Conservation (phyloP, 2,797 vertebrate genomes). For the Pristis pectinata region DNA sequence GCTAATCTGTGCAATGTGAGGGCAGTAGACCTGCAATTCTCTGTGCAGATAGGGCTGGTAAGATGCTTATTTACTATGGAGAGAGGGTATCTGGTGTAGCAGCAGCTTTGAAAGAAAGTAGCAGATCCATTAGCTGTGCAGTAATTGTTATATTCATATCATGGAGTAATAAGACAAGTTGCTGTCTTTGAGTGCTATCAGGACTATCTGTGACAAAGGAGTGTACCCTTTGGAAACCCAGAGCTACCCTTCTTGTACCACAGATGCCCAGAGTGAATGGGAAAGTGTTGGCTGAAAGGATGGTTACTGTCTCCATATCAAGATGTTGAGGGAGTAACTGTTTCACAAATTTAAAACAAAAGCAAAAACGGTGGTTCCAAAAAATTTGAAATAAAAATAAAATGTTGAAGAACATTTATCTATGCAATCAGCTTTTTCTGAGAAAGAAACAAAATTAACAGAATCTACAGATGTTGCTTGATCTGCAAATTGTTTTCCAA, state of each 20-base stretch:
- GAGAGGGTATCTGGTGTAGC: background rate
- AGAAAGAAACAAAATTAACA: background rate
- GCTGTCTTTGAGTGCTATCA: background rate
- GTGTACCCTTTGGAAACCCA: background rate
- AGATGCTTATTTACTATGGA: background rate
- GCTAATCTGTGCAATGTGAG: background rate
- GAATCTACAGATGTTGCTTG: background rate
- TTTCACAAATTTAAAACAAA: background rate
- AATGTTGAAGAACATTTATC: background rate
- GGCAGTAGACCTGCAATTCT: background rate
- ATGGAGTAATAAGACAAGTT: background rate
- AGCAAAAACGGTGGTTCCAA: background rate
- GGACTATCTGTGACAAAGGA: background rate
- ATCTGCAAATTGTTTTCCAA: background rate
- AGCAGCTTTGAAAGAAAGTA: background rate
- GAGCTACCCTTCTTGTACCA: background rate
- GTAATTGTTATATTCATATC: background rate
- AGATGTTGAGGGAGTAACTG: background rate
- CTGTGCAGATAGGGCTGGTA: background rate
- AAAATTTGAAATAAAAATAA: background rate
- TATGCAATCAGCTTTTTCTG: background rate
- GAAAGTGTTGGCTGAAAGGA: background rate
- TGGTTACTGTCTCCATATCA: background rate
- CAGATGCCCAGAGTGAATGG: background rate
- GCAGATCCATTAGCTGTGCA: background rate